Evolutionary conservation across 92 coral and sea anemone species (phyloP).

Genomic region (Chrysogorgia sp.): DNA sequence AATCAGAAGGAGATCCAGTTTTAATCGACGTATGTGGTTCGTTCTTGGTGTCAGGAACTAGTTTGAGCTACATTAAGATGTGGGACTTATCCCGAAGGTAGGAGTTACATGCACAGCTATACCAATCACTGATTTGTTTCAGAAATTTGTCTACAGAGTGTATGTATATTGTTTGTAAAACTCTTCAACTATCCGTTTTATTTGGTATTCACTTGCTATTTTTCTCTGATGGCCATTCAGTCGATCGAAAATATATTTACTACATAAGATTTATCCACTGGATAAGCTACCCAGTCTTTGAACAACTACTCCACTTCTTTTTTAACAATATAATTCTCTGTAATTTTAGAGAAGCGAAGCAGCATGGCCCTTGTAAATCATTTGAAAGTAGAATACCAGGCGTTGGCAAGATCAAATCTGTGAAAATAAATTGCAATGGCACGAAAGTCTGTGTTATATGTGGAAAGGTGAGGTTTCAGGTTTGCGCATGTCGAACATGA

Average conservation of each 20-base stretch:
- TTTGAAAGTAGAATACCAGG: constrained; percentile 74
- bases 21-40: constrained; percentile 88
- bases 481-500: neutral
- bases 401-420: constrained; percentile 79
- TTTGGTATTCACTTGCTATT: no score
- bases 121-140: no score
- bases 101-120: no score
- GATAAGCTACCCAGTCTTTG: no score
- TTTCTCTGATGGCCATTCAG: no score
- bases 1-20: constrained; percentile 97
- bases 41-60: constrained; percentile 89
- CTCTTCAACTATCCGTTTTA: no score
- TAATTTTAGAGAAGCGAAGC: constrained; percentile 86
- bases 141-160: no score
- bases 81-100: constrained; percentile 99
- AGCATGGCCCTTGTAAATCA: constrained; percentile 77
- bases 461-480: constrained; percentile 72
- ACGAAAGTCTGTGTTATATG: constrained; percentile 91
- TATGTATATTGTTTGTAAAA: no score
- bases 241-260: no score
- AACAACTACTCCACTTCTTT: no score
- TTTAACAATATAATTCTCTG: no score
- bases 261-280: no score
- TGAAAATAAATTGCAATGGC: constrained; percentile 90
- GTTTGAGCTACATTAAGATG: constrained; percentile 76